Evolutionary conservation across 2,797 vertebrate genomes (phyloP), one percentile per base, ranked within the genome.

Genomic region (Euthynnus affinis): DNA sequence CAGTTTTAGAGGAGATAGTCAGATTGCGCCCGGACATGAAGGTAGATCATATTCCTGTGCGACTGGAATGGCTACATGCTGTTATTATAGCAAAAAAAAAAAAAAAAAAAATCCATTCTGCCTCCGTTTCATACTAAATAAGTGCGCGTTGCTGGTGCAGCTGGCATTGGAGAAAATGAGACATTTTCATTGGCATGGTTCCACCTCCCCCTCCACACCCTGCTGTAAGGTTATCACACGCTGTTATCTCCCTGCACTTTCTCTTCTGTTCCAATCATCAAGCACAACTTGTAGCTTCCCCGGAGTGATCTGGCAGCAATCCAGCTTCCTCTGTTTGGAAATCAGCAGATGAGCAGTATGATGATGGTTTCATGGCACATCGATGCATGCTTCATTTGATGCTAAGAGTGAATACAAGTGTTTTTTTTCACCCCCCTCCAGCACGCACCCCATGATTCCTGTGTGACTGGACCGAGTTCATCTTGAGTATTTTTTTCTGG

Each of bases 271-370:
- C 51, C 20, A 44, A n/a, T 53, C 74, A 66, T 22, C 59, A 44
- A 42, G 18, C 80, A 64, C 84, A 87, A 91, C 87, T 87, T 90
- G 88, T 91, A 63, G 88, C 75, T 89, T 71, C 71, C 22, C 37
- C 14, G 40, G 67, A 64, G 46, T 17, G 40, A 15, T 34, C 12
- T 61, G 64, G 80, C 73, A 27, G 15, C 23, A 5, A 18, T 32
- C 49, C 76, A 58, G 61, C 48, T 18, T 42, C 57, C 58, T 53
- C 22, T 48, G 25, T 55, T 55, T 22, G 40, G 17, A 18, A n/a
- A 48, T 0, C 55, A 46, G 51, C 32, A 53, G 22, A 20, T 20
- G 25, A 51, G 3, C 46, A n/a, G 29, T 0, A 4, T 49, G 46
- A 42, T 4, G 52, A 29, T 9, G 32, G 29, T 1, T 32, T 32